Conservation (phyloP, 2,113 vertebrate genomes). For the Channa argus region DNA sequence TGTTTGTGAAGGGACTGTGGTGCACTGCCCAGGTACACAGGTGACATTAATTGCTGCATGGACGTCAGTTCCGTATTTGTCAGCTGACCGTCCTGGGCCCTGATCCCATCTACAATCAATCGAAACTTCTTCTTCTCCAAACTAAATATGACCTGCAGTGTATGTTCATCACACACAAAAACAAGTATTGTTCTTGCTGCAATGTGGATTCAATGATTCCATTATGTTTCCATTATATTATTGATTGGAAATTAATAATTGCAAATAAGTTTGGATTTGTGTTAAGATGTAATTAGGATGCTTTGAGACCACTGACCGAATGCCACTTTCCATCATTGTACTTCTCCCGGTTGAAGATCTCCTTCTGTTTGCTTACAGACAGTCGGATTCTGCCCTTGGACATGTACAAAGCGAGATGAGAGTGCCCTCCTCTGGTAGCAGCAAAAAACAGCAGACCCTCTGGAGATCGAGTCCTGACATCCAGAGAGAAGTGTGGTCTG, state of each 20-base stretch:
- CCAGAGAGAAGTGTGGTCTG: constrained; percentile 90
- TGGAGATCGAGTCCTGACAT: constrained; percentile 84
- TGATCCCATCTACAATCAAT: constrained; percentile 90
- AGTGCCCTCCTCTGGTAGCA: constrained; percentile 76
- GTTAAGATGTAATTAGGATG: not conserved
- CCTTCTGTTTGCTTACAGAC: constrained; percentile 81
- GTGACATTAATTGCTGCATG: constrained; percentile 75
- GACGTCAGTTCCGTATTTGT: constrained; percentile 69
- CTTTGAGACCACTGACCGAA: constrained; percentile 83
- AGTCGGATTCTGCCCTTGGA: constrained; percentile 90
- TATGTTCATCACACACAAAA: not conserved
- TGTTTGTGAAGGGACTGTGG: constrained; percentile 74
- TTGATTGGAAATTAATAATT: too few relatives aligned
- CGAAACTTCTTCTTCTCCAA: constrained; percentile 80
- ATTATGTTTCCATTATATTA: too few relatives aligned
- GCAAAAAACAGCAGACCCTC: constrained; percentile 89
- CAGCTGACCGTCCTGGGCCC: constrained; percentile 82
- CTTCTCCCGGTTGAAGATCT: constrained; percentile 88
- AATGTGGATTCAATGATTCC: not conserved
- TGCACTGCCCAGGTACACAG: constrained; percentile 86
- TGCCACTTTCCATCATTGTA: constrained; percentile 94
- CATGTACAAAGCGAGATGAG: constrained; percentile 88
- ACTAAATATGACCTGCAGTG: constrained; percentile 87
- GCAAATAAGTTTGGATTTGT: not conserved
- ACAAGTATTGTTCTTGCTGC: not conserved